Conservation (phyloP, 1,140 invertebrate genomes). For the Campoletis sonorensis region DNA sequence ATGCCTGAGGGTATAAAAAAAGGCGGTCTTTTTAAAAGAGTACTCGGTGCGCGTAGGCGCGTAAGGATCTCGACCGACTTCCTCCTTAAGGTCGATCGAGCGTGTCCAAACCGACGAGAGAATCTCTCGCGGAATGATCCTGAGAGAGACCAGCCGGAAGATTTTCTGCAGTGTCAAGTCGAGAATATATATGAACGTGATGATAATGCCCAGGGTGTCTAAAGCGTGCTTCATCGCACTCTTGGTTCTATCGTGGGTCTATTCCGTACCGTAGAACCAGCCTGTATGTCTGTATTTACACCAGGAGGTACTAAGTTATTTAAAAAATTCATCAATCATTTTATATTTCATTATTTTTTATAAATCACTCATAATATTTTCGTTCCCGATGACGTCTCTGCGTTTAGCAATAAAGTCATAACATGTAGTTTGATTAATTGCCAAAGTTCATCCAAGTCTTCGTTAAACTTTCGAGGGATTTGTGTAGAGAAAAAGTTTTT, state of each 20-base stretch:
- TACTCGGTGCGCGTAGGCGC: conserved; percentile 37
- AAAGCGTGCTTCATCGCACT: neutral
- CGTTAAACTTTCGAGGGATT: no score
- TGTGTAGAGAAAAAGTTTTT: no score
- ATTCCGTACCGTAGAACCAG: neutral
- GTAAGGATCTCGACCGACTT: conserved; percentile 43
- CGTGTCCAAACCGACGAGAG: conserved; percentile 33
- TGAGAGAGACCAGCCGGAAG: conserved; percentile 13
- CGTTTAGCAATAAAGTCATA: no score
- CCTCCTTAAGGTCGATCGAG: conserved; percentile 44
- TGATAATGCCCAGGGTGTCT: conserved; percentile 21
- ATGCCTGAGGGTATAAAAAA: neutral
- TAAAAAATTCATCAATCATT: no score
- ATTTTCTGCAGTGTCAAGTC: conserved; percentile 35
- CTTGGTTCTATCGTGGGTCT: neutral
- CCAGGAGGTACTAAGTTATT: neutral
- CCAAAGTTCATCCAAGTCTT: no score
- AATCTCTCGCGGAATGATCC: conserved; percentile 18
- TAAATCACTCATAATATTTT: no score
- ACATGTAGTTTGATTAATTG: no score
- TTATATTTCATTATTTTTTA: no score
- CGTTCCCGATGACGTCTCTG: no score
- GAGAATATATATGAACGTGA: conserved; percentile 30
- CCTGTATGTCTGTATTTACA: neutral
- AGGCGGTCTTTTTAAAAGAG: conserved; percentile 36